phyloP scores from a whole-genome alignment of 1,140 invertebrate species.

The Atta texana region DNA sequence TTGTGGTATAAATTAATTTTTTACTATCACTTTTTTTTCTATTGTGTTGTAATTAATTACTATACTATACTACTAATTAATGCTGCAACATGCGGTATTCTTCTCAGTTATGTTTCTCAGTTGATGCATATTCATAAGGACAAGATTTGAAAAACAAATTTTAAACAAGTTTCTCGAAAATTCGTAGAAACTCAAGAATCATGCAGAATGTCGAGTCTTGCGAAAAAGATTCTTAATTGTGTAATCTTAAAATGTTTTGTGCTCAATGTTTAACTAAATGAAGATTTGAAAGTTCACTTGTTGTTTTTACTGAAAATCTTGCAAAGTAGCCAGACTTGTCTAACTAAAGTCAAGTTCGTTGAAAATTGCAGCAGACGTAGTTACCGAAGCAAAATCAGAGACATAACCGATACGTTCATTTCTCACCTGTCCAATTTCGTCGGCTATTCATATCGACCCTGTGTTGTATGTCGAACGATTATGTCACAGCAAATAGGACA shows the following conservation, averaged over 20 bases:
- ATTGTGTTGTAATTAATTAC: conserved; percentile 1
- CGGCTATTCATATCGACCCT: neutral
- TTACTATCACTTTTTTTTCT: conserved; percentile 6
- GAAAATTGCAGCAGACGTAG: neutral
- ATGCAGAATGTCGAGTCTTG: neutral
- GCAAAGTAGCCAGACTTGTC: neutral
- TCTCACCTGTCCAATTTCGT: conserved; percentile 33
- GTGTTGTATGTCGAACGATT: neutral
- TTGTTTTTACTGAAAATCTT: neutral
- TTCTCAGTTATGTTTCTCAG: neutral
- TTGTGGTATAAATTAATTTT: too few species aligned
- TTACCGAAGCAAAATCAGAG: conserved; percentile 1
- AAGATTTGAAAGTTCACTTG: neutral
- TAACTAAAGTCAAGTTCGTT: neutral
- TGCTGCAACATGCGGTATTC: neutral
- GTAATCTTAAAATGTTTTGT: neutral
- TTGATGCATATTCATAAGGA: conserved; percentile 11
- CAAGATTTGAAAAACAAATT: neutral
- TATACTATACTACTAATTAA: too few species aligned
- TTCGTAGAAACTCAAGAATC: neutral
- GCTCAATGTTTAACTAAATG: neutral
- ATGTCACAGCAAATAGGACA: conserved; percentile 1
- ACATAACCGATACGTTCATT: conserved; percentile 14
- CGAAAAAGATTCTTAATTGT: conserved; percentile 1
- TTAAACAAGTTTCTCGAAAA: conserved; percentile 1